Base-by-base conservation (phyloP, 2,888 invertebrate genomes). In the Erebia ligea region DNA sequence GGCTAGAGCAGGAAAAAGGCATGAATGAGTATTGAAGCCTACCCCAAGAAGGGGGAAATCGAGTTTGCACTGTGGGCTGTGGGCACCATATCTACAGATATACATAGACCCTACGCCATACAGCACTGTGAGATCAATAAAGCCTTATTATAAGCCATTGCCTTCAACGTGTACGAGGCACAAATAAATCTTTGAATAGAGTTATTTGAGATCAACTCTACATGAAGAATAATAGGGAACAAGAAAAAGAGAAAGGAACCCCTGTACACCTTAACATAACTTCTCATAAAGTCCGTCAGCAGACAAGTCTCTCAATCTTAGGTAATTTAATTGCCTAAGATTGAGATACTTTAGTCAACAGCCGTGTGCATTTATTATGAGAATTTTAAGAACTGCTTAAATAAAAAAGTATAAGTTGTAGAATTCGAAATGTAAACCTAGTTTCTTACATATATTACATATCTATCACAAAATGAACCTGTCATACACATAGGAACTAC, bases 11-110 rank as follows among this genome's bases (percentile, higher is more conserved):
- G 89, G 92, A 91, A 90, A 87, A 90, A 89, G 81, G 86, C 89
- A 92, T 93, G 92, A 93, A 93, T 93, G 93, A 90, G 91, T 90
- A 88, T 91, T 86, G 89, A 92, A 92, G 92, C 91, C 92, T 91
- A 89, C 90, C 89, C 91, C 87, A 89, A 90, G 91, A 89, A 90
- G 91, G 91, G 93, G 91, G 91, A 88, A 90, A 91, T 90, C 86
- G 87, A 91, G 92, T 91, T 92, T 91, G 88, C 86, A 90, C 86
- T 90, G 91, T 78, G 89, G 87, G 75, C 72, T 76, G 76, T 73
- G 75, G 89, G 86, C 86, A 86, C 86, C 85, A 87, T 89, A 86
- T 84, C 84, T 85, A 89, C 87, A 87, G 86, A 87, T 86, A 86
- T 84, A 89, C 84, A 84, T 82, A 78, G 80, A 81, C 82, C 84